phyloP scores from a whole-genome alignment of 2,797 vertebrate species.

The Alosa sapidissima region DNA sequence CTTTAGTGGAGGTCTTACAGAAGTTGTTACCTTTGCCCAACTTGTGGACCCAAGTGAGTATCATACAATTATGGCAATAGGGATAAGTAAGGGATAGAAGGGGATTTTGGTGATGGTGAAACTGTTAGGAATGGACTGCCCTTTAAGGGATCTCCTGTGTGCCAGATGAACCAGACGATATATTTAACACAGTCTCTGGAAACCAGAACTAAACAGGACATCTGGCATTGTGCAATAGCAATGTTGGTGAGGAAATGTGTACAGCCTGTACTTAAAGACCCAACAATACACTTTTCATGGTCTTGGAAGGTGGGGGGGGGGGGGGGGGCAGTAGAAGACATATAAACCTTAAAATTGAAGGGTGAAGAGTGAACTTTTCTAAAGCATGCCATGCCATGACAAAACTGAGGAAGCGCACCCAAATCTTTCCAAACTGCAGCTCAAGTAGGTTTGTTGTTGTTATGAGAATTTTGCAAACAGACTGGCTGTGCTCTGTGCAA shows the following conservation, averaged over 20 bases:
- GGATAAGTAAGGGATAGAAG: background rate
- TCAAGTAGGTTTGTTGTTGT: background rate
- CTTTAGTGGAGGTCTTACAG: background rate
- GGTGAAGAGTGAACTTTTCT: background rate
- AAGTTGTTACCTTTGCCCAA: background rate
- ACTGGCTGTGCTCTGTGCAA: background rate
- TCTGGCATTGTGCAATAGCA: conserved; percentile 5
- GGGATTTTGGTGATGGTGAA: no score
- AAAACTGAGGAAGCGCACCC: background rate
- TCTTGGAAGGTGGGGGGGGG: background rate
- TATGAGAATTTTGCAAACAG: background rate
- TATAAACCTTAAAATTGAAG: background rate
- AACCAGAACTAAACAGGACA: background rate
- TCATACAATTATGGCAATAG: background rate
- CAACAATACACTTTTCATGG: conserved; percentile 8
- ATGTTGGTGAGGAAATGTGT: background rate
- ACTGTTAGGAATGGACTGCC: background rate
- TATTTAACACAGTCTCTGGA: background rate
- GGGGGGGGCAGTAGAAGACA: no score
- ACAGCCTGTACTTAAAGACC: conserved; percentile 4
- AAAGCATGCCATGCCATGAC: background rate
- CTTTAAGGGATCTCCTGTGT: background rate
- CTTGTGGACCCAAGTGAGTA: background rate
- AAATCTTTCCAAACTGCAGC: background rate
- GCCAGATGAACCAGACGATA: background rate